Base-by-base conservation (phyloP, 2,888 invertebrate species). In the Eurytoma californica region DNA sequence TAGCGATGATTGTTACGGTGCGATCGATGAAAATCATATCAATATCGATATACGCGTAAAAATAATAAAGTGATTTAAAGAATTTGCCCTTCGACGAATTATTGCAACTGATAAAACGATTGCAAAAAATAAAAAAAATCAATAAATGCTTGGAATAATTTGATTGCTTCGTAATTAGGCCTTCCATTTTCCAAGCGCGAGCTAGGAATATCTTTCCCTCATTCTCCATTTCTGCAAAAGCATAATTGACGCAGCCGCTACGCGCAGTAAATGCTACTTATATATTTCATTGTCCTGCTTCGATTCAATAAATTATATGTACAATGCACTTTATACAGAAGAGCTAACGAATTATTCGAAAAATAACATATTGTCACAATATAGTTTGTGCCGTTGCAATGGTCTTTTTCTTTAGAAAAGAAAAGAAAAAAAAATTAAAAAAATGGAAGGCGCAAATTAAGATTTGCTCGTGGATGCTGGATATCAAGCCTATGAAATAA, bases 81-180 rank as follows among this genome's bases (percentile, higher is more conserved):
- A 39, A 9, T 39, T 60, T 7, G 12, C 18, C 24, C 24, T 12
- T 66, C 18, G 12, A 14, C 12, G 49, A 49, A 66, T 16, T n/a
- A 1, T 16, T 12, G 51, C 16, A 51, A n/a, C 53, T 16, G 53
- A n/a, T 5, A 14, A 18, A 61, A 61, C 7, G 61, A 30, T 30
- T 61, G 18, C 14, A 2, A 55, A 30, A 69, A 49, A 69, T 39
- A 69, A 9, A 49, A 13, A 70, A 70, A 78, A 75, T 51, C 18
- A 47, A 75, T 77, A 5, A 55, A n/a, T 69, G 70, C 72, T 18
- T 66, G 63, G 61, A 63, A 74, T 70, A 51, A 78, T 72, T 77
- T 80, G 77, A 80, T 80, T 80, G 75, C 77, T 80, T 80, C 57
- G 72, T 68, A 69, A 72, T 81, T 81, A 81, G 81, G 81, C 81